Conservation (phyloP, 2,113 vertebrate species). For the Mungos mungo region DNA sequence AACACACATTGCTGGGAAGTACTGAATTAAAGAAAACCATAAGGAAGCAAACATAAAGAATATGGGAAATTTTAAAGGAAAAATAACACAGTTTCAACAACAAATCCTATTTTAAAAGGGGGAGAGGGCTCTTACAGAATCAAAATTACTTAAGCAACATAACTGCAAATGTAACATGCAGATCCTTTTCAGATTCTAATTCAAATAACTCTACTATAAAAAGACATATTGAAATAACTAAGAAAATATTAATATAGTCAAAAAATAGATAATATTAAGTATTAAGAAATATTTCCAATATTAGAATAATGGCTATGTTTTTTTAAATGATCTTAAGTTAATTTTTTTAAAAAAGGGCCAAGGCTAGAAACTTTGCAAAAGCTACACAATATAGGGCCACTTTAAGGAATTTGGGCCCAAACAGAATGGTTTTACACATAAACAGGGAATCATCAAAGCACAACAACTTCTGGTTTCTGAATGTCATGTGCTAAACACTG, state of each 20-base stretch:
- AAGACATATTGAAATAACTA: neutral
- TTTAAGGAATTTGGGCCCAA: neutral
- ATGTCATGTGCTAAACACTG: neutral
- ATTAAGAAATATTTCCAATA: neutral
- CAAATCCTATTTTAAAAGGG: neutral
- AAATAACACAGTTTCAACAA: conserved; percentile 4
- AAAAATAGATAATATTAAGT: neutral
- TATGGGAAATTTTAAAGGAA: neutral
- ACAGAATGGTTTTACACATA: conserved; percentile 10
- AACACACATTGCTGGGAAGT: neutral
- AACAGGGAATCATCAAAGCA: neutral
- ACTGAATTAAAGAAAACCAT: conserved; percentile 29
- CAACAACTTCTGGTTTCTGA: conserved; percentile 29
- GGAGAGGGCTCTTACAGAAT: neutral
- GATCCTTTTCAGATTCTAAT: neutral
- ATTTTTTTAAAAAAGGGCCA: neutral
- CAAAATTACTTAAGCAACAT: conserved; percentile 10
- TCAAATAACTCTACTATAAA: conserved; percentile 20
- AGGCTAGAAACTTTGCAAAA: neutral
- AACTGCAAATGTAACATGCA: neutral
- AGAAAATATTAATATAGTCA: neutral
- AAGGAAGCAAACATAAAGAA: neutral
- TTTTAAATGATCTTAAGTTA: neutral
- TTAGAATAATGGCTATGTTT: neutral
- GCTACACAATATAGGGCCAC: neutral